Conservation (phyloP, 2,888 invertebrate genomes). For the Pandemis corylana region DNA sequence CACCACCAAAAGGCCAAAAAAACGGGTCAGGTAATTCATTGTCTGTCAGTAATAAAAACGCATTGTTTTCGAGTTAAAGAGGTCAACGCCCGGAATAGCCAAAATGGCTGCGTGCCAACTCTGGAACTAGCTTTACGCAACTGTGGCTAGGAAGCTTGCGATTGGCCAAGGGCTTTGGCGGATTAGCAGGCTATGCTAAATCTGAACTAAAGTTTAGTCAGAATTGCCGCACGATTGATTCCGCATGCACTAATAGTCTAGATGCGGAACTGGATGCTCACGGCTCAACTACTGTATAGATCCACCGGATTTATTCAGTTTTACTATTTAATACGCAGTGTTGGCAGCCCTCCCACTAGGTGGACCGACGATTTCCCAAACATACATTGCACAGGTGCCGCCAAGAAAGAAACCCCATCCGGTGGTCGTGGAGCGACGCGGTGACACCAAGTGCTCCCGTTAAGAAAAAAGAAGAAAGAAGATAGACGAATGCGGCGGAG, state of each 20-base stretch:
- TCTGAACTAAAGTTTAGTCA: slow-evolving; percentile 5
- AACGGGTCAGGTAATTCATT: slow-evolving; percentile 22
- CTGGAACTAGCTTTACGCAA: slow-evolving; percentile 22
- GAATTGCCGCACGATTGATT: not conserved
- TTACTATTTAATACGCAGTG: no score
- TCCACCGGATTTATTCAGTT: not conserved
- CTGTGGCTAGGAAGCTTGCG: slow-evolving; percentile 8
- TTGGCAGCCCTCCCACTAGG: no score
- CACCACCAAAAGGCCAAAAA: slow-evolving; percentile 30
- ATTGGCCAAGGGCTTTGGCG: slow-evolving; percentile 3
- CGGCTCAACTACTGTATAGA: not conserved
- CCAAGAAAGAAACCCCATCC: no score
- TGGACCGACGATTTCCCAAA: no score
- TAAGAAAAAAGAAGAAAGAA: no score
- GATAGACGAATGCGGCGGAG: no score
- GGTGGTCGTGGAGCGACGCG: no score
- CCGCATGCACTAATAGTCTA: not conserved
- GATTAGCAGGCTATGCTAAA: slow-evolving; percentile 11
- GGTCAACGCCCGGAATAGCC: slow-evolving; percentile 28
- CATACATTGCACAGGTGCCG: no score
- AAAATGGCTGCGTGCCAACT: slow-evolving; percentile 18
- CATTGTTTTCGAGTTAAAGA: slow-evolving; percentile 27
- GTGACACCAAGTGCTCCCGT: no score
- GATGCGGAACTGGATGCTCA: not conserved
- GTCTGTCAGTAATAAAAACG: slow-evolving; percentile 26